phyloP scores from a whole-genome alignment of 2,113 vertebrate genomes.

The Pituophis catenifer region DNA sequence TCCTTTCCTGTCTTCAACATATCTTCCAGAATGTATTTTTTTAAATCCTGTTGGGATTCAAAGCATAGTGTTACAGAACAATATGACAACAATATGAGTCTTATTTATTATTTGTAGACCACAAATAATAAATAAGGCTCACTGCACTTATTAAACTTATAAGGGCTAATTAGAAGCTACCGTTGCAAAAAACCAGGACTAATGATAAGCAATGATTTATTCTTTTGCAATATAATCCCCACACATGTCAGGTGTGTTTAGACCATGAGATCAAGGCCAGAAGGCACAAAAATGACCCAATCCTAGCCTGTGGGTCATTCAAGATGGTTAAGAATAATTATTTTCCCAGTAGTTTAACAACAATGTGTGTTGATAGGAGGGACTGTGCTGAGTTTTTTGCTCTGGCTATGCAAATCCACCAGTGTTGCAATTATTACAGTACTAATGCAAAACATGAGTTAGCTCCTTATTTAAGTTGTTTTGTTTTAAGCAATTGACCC shows the following conservation, averaged over 20 bases:
- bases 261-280: background rate
- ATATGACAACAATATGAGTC: background rate
- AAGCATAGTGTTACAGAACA: background rate
- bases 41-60: slow-evolving; percentile 77
- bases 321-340: background rate
- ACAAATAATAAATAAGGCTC: background rate
- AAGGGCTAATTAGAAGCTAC: background rate
- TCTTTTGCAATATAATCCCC: background rate
- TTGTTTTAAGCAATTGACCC: background rate
- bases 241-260: background rate
- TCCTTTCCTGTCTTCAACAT: slow-evolving; percentile 85
- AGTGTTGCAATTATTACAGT: background rate
- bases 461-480: background rate
- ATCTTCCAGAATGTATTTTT: slow-evolving; percentile 84
- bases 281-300: background rate
- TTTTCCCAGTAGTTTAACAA: no score
- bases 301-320: background rate
- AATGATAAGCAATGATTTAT: background rate
- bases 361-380: no score
- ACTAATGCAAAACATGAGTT: background rate
- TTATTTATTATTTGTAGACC: background rate
- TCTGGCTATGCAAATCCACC: background rate
- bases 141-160: background rate
- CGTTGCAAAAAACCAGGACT: background rate
- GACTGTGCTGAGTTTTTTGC: background rate